A percentile compares a stretch with the other conserved stretches of the same genome.
Conservation (phyloP, 2,113 vertebrate species). For the Carlito syrichta region DNA sequence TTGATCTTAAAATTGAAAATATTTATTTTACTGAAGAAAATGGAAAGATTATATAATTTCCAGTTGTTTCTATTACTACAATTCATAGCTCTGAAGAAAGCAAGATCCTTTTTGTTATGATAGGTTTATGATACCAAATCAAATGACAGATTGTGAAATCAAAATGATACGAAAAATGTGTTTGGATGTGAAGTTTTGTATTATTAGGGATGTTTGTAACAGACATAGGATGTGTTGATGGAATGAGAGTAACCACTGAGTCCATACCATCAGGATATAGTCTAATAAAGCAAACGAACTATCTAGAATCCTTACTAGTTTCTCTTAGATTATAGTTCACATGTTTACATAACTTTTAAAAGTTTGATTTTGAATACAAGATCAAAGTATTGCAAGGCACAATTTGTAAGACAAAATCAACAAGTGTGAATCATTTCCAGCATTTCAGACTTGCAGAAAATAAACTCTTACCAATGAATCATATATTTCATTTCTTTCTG, state of each 20-base stretch:
- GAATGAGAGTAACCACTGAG: not conserved
- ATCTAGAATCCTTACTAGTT: not conserved
- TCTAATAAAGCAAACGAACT: not conserved
- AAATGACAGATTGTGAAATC: conserved; percentile 15
- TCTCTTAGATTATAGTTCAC: not conserved
- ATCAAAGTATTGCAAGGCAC: not conserved
- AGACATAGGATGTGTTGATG: not conserved
- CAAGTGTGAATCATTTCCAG: not conserved
- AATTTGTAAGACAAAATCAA: not conserved
- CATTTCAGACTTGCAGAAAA: not conserved
- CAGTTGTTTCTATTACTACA: conserved; percentile 41
- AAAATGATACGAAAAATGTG: not conserved
- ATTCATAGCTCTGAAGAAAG: conserved; percentile 5
- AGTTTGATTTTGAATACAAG: not conserved
- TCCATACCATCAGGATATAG: not conserved
- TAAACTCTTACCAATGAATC: not conserved
- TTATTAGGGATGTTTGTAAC: not conserved
- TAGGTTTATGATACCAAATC: conserved; percentile 42
- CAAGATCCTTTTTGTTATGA: not conserved
- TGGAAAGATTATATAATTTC: not conserved
- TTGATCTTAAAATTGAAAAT: conserved; percentile 19
- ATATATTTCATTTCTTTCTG: not conserved
- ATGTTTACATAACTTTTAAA: not conserved
- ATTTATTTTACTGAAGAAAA: conserved; percentile 36
- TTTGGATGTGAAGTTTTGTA: not conserved